Base-by-base conservation (phyloP, 2,888 invertebrate genomes). In the Chloroclysta siterata region DNA sequence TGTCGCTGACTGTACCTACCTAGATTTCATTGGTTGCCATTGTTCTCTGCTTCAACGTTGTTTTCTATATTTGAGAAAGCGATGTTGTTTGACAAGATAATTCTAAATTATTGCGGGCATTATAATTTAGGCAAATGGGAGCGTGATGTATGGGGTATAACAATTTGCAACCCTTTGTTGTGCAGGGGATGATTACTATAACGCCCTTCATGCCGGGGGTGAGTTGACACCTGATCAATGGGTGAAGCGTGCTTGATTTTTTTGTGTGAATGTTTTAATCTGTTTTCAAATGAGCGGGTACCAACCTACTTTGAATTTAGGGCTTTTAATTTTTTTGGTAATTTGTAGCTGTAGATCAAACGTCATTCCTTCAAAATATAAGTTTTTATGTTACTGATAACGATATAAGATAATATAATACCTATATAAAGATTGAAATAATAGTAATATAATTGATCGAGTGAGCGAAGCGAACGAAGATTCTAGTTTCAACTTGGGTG, bases 141-240 rank as follows among this genome's bases (percentile, higher is more conserved):
- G 85, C 78, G 83, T 89, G 88, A 89, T 88, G 83, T 85, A 86
- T 87, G 87, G 91, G 84, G 87, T 85, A 91, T 89, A 91, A 90
- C 84, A 88, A 90, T 91, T 92, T 88, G 87, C 88, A 90, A 90
- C 90, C 91, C 91, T 88, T 90, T 89, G 85, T 88, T 75, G 66
- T 61, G 59, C 63, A 63, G 64, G 69, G 72, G 73, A 72, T 84
- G 84, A 82, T 86, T 80, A 83, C 86, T 82, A 84, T 84, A 77
- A 84, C 79, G 80, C 81, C 78, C 69, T 41, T 59, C 61, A 59
- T 65, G 58, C 66, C 72, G 69, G 74, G 81, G 81, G 72, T 72
- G 72, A 66, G 68, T 75, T 78, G 87, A 84, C 91, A 91, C 90
- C 90, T 91, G 91, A 88, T 86, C 80, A 80, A 80, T 83, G 77